Evolutionary conservation across 2,113 vertebrate genomes (phyloP).

Genomic region (Rhinolophus ferrumequinum): DNA sequence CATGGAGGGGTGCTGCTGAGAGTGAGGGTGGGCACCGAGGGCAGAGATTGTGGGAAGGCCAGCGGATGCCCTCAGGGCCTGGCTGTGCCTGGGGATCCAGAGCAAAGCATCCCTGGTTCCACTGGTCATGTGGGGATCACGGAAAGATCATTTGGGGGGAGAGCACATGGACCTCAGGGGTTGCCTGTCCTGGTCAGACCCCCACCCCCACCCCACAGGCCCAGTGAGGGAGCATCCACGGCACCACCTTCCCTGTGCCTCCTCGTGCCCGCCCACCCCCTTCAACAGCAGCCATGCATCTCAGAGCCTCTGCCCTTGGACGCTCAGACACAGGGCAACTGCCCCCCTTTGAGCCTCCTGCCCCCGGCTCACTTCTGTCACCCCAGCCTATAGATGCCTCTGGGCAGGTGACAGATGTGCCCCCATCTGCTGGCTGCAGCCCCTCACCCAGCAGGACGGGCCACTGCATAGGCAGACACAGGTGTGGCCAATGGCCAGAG

Average conservation of each 20-base stretch:
- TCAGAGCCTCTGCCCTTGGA: not conserved
- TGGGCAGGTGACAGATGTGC: not conserved
- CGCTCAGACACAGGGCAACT: too few relatives aligned
- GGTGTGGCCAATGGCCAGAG: not conserved
- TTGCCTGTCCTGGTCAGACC: not conserved
- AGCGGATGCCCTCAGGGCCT: not conserved
- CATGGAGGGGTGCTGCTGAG: fast-evolving
- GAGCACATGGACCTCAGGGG: not conserved
- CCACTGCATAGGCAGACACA: not conserved
- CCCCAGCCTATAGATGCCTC: not conserved
- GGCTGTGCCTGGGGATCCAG: not conserved
- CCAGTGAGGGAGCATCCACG: too few relatives aligned
- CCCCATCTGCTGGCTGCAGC: not conserved
- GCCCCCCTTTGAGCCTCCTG: not conserved
- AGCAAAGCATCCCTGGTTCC: not conserved
- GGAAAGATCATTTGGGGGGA: not conserved
- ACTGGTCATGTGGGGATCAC: not conserved
- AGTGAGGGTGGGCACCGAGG: fast-evolving
- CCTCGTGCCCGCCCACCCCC: not conserved
- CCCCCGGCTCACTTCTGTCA: not conserved
- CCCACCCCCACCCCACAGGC: not conserved
- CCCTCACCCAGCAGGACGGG: not conserved
- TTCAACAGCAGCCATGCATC: not conserved
- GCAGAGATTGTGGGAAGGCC: too few relatives aligned
- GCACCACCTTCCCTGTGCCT: not conserved